phyloP scores from a whole-genome alignment of 53 echinoderm and acorn worm species.

The Apostichopus leukothele region DNA sequence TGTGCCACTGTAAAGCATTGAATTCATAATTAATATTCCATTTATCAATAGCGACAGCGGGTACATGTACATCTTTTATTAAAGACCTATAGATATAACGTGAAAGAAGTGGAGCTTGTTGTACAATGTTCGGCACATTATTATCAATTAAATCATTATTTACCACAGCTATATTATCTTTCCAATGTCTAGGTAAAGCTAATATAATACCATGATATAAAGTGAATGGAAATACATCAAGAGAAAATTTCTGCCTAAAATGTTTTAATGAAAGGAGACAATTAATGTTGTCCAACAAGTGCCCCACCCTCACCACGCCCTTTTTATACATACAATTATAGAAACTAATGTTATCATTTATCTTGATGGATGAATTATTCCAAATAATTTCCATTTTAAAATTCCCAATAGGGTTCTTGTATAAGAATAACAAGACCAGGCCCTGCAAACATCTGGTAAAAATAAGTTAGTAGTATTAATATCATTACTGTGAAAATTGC shows the following conservation, averaged over 20 bases:
- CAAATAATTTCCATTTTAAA: neutral
- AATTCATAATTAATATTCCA: neutral
- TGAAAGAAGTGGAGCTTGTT: no score
- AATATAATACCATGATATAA: constrained; percentile 57
- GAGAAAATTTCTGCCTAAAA: neutral
- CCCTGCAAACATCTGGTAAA: neutral
- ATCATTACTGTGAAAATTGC: constrained; percentile 5
- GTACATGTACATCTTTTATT: no score
- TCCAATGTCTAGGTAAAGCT: constrained; percentile 37
- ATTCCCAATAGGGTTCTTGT: neutral
- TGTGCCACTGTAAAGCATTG: neutral
- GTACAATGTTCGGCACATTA: no score
- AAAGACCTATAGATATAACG: no score
- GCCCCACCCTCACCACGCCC: neutral
- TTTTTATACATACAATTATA: neutral
- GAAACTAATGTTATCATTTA: neutral
- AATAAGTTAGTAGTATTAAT: neutral
- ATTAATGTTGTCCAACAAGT: neutral
- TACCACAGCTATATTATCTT: neutral
- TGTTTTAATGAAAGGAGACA: neutral
- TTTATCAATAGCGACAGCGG: neutral
- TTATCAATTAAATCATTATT: no score
- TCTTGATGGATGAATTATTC: neutral
- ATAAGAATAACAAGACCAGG: no score
- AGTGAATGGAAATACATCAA: neutral